Evolutionary conservation across 2,113 vertebrate species (phyloP).

Genomic region (Elachura formosa): DNA sequence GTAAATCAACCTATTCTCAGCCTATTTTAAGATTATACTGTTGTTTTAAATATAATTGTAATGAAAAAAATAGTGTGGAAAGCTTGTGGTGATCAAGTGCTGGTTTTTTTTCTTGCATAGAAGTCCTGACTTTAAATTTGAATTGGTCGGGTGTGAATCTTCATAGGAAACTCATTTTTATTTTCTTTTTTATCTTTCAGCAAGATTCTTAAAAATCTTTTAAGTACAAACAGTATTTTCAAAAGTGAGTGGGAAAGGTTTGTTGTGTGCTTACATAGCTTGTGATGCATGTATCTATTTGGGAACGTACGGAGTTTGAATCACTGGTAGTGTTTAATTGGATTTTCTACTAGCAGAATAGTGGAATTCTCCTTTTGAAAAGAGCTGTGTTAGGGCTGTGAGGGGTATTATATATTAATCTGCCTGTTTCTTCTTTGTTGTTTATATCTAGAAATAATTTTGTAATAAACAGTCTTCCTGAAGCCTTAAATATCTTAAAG

Average conservation of each 20-base stretch:
- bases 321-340: background rate
- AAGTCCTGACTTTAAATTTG: background rate
- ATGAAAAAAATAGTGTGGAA: background rate
- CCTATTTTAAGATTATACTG: background rate
- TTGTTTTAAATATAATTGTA: background rate
- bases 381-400: background rate
- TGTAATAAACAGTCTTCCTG: background rate
- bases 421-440: background rate
- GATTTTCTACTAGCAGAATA: background rate
- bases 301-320: background rate
- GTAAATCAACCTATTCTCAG: background rate
- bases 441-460: slow-evolving; percentile 5
- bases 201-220: background rate
- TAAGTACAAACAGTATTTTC: background rate
- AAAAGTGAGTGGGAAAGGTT: background rate
- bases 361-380: background rate
- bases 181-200: background rate
- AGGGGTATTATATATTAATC: background rate
- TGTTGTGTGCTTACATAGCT: background rate
- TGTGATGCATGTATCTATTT: background rate
- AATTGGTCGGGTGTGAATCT: background rate
- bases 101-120: background rate
- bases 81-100: background rate
- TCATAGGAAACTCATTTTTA: background rate
- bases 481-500: background rate